phyloP scores from a whole-genome alignment of 2,113 vertebrate species.

The Datnioides undecimradiatus region DNA sequence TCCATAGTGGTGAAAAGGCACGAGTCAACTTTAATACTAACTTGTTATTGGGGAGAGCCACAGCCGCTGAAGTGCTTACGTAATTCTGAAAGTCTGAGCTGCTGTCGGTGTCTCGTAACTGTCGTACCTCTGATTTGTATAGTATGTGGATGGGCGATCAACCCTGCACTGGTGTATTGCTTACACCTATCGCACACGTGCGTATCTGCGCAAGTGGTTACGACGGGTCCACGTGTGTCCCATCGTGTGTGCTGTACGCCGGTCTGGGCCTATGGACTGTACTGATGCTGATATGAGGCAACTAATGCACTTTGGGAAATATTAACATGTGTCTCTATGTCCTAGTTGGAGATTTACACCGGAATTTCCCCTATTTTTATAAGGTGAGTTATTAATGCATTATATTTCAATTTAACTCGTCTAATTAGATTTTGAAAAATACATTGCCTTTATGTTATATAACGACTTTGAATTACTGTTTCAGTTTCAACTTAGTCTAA shows the following conservation, averaged over 20 bases:
- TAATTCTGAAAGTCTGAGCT: conserved; percentile 58
- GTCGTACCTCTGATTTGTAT: conserved; percentile 7
- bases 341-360: background rate
- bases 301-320: background rate
- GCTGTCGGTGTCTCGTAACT: conserved; percentile 48
- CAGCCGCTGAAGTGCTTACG: conserved; percentile 57
- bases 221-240: conserved; percentile 49
- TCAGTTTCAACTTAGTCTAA: too few species aligned
- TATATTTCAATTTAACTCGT: too few species aligned
- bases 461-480: too few species aligned
- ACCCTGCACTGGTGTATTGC: rapidly evolving
- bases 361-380: too few species aligned
- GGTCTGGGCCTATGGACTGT: background rate
- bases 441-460: too few species aligned
- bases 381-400: too few species aligned
- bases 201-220: background rate
- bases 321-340: background rate
- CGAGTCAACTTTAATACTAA: background rate
- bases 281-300: background rate
- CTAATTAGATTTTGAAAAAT: too few species aligned
- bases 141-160: background rate
- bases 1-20: conserved; percentile 72
- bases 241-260: conserved; percentile 7
- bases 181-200: background rate
- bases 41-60: conserved; percentile 27